Conservation (phyloP, 1,140 invertebrate species). For the Drosophila orosa region DNA sequence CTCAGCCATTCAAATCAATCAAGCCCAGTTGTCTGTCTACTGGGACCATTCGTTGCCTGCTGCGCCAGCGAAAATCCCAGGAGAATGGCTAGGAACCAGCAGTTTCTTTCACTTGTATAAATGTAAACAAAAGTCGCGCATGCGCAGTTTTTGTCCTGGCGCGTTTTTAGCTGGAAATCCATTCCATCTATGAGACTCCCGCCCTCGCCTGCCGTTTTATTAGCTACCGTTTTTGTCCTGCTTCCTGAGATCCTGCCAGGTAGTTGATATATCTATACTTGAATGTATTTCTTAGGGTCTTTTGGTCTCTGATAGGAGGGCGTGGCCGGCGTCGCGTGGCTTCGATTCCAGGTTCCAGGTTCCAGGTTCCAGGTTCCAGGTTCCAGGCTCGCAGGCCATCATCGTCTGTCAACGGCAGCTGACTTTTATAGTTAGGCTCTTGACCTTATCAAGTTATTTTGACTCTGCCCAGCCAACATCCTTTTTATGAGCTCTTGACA, state of each 20-base stretch:
- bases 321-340: slow-evolving; percentile 65
- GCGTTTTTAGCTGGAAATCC: slow-evolving; percentile 42
- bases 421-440: slow-evolving; percentile 75
- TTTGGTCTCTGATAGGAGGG: slow-evolving; percentile 33
- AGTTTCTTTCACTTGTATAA: slow-evolving; percentile 56
- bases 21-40: slow-evolving; percentile 60
- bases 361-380: no score
- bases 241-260: slow-evolving; percentile 22
- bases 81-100: slow-evolving; percentile 5
- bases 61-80: slow-evolving; percentile 50
- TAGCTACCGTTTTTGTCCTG: slow-evolving; percentile 66
- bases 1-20: slow-evolving; percentile 70
- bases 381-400: slow-evolving; percentile 6
- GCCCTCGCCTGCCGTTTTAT: slow-evolving; percentile 69
- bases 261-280: slow-evolving; percentile 35
- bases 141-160: slow-evolving; percentile 57
- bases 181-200: slow-evolving; percentile 11
- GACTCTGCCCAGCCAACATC: slow-evolving; percentile 47
- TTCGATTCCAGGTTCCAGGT: slow-evolving; percentile 26
- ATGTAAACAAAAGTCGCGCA: slow-evolving; percentile 64
- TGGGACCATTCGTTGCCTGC: slow-evolving; percentile 40
- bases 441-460: slow-evolving; percentile 75
- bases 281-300: slow-evolving; percentile 13
- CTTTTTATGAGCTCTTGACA: slow-evolving; percentile 73
- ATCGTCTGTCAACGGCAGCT: slow-evolving; percentile 54